A percentile compares a stretch with the other conserved stretches of the same genome.
Conservation (phyloP, 1,140 invertebrate species). For the Plutomurus gul region DNA sequence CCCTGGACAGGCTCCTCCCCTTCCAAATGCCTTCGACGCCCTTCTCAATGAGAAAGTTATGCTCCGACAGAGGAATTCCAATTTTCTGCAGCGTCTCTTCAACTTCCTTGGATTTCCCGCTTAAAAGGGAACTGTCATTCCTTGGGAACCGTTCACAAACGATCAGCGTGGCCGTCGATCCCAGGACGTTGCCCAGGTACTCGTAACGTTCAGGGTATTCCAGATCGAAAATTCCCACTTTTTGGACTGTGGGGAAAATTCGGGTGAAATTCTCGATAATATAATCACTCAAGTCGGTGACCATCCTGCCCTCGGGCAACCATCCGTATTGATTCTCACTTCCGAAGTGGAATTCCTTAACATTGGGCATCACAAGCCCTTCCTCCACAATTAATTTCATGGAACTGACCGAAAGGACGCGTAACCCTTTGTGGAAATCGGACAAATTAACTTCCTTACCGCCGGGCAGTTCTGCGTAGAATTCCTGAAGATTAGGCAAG, state of each 20-base stretch:
- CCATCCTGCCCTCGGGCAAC: neutral
- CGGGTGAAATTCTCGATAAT: neutral
- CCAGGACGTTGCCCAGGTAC: neutral
- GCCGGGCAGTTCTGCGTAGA: neutral
- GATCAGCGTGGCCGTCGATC: neutral
- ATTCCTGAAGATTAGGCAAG: neutral
- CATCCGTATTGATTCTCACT: slow-evolving; percentile 21
- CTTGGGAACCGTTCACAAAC: neutral
- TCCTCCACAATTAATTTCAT: neutral
- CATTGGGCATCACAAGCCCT: neutral
- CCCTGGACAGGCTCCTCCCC: neutral
- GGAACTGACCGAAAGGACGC: neutral
- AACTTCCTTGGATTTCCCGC: neutral
- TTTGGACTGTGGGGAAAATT: neutral
- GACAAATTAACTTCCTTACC: neutral
- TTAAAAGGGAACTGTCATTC: neutral
- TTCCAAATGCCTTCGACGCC: neutral
- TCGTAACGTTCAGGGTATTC: neutral
- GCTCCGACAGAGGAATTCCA: neutral
- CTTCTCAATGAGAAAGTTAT: neutral
- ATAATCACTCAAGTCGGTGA: neutral
- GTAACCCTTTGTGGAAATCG: neutral
- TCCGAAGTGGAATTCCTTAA: neutral
- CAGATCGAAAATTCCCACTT: neutral
- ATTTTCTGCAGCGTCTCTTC: neutral